Evolutionary conservation across 2,888 invertebrate genomes (phyloP).

Genomic region (Cephus pygmeus): DNA sequence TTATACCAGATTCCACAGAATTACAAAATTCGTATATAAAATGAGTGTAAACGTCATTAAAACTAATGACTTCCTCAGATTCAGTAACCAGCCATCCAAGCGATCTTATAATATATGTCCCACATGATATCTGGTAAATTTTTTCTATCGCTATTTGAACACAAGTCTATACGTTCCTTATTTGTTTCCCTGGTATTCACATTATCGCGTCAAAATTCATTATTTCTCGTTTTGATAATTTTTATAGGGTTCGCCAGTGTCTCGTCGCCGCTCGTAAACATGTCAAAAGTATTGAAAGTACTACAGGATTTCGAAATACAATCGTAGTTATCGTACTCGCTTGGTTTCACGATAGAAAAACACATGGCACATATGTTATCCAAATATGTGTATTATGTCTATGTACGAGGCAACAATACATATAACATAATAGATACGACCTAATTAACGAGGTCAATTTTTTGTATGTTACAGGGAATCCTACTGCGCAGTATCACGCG

Average conservation of each 20-base stretch:
- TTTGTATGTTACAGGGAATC: neutral
- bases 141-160: neutral
- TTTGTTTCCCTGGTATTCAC: neutral
- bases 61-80: neutral
- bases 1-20: slow-evolving; percentile 17
- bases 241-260: neutral
- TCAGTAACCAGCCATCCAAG: neutral
- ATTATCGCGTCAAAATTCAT: neutral
- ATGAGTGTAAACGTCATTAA: neutral
- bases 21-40: slow-evolving; percentile 9
- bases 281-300: neutral
- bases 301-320: neutral
- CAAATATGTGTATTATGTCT: neutral
- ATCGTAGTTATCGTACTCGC: neutral
- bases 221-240: slow-evolving; percentile 1
- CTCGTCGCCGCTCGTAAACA: neutral
- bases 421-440: neutral
- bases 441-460: neutral
- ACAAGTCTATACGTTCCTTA: neutral
- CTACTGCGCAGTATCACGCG: neutral
- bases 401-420: neutral
- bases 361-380: neutral
- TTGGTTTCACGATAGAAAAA: neutral
- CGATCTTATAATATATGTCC: neutral
- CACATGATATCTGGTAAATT: neutral